Base-by-base conservation (phyloP, 2,797 vertebrate species). In the Phrynocephalus forsythii region DNA sequence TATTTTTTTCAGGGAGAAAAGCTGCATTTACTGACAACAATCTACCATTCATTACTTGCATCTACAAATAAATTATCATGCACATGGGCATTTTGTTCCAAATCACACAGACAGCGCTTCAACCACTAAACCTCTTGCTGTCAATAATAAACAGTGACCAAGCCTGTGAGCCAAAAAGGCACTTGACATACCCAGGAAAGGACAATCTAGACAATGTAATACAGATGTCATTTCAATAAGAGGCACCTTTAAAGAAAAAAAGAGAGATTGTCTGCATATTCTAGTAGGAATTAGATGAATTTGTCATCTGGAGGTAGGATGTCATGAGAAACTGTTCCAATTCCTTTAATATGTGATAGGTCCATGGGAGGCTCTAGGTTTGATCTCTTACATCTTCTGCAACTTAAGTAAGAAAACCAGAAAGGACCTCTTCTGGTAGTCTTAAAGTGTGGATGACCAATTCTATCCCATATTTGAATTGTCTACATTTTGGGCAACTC, bases 1-100 rank as follows among this genome's bases (percentile, higher is more conserved):
- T 68, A 66, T 79, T 83, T 44, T 44, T 44, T 44, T 92, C 91
- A 94, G 90, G 92, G 30, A 20, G 18, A 33, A 10, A 22, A 56
- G 56, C 6, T 15, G 89, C 85, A 89, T 90, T 67, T 9, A 68
- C 84, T 92, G 91, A 84, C 89, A 89, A 93, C 83, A 76, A 50
- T 69, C 86, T 90, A 67, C 86, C 89, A 75, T 94, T 94, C 91
- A 92, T 80, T 92, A 86, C 90, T 93, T 87, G n/a, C 88, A 88
- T 76, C 73, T 88, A 83, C 77, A 92, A 95, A 94, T 89, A 94
- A 94, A 89, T 75, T 79, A 83, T 88, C 44, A 90, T 52, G 76
- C 30, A 90, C 75, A 91, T 89, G 84, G 92, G 92, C 93, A 87
- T 48, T 50, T 83, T 86, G 60, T 90, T 92, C 90, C 90, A 26